Conservation (phyloP, 2,113 vertebrate genomes). For the Pelobates fuscus region DNA sequence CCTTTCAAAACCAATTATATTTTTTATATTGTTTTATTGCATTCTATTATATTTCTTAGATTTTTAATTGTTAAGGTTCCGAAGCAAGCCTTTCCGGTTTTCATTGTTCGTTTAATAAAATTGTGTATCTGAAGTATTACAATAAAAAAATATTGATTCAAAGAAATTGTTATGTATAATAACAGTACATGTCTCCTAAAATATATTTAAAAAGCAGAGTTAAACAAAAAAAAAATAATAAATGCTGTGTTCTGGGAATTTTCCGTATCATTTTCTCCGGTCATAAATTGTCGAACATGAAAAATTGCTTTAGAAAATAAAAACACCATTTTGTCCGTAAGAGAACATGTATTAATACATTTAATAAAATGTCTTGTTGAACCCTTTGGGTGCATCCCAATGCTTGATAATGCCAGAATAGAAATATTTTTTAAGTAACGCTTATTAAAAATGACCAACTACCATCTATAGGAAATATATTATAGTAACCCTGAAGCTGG, state of each 20-base stretch:
- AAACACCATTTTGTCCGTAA: not conserved
- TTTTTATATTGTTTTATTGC: too few relatives aligned
- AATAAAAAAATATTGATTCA: too few relatives aligned
- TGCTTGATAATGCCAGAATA: too few relatives aligned
- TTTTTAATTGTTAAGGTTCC: too few relatives aligned
- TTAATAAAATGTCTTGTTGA: not conserved
- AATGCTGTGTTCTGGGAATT: not conserved
- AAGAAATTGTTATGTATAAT: too few relatives aligned
- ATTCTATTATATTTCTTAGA: too few relatives aligned
- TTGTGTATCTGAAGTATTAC: too few relatives aligned
- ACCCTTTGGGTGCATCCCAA: too few relatives aligned
- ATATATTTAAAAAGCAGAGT: not conserved
- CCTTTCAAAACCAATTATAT: too few relatives aligned
- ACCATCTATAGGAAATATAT: not conserved
- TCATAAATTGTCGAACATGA: not conserved
- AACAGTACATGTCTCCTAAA: too few relatives aligned
- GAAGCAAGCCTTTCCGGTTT: too few relatives aligned
- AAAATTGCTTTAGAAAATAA: not conserved
- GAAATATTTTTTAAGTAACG: not conserved
- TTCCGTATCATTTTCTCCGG: conserved; percentile 3
- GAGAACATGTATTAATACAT: not conserved
- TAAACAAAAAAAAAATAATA: not conserved
- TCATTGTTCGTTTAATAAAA: too few relatives aligned
- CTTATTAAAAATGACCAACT: conserved; percentile 12
- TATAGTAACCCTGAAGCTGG: conserved; percentile 13